These are phyloP conservation scores for Atherinosoma microstoma DNA, from an alignment of 2,797 vertebrate genomes.

Conservation along the genomic window DNA sequence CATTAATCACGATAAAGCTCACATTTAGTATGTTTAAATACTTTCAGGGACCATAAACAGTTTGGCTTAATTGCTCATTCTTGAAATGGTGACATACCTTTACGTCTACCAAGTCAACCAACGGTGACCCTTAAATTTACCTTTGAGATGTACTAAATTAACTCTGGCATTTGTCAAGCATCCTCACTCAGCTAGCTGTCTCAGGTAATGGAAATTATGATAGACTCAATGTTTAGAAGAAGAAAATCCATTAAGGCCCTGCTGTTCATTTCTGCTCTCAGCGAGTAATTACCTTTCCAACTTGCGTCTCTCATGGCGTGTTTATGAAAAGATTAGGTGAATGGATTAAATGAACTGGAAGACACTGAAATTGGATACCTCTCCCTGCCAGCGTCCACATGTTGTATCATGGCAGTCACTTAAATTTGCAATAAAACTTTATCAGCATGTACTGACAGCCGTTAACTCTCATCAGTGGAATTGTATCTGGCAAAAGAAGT, in stretches of 20 bases:
- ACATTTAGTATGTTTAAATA: too few relatives aligned
- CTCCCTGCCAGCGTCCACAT: conserved; percentile 20
- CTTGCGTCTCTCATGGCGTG: conserved; percentile 35
- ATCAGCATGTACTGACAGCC: conserved; percentile 28
- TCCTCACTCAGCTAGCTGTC: conserved; percentile 36
- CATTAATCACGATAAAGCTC: too few relatives aligned
- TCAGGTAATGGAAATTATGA: conserved; percentile 57
- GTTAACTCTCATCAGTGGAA: conserved; percentile 33
- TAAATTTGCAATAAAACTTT: conserved; percentile 46
- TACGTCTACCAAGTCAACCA: too few relatives aligned
- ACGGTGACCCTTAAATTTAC: not conserved
- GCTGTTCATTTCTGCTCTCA: conserved; percentile 51
- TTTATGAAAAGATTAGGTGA: conserved; percentile 62
- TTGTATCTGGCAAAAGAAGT: conserved; percentile 13
- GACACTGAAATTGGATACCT: conserved; percentile 48
- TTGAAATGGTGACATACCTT: too few relatives aligned
- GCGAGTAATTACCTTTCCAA: conserved; percentile 66
- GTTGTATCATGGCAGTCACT: conserved; percentile 29
- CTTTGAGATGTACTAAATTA: conserved; percentile 18
- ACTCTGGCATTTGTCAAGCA: conserved; percentile 36
- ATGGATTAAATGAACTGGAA: conserved; percentile 64
- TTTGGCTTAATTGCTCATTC: too few relatives aligned
- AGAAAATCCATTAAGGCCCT: conserved; percentile 54
- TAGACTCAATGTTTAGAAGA: conserved; percentile 54
- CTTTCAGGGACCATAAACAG: too few relatives aligned